A percentile compares a stretch with the other conserved stretches of the same genome.
Evolutionary conservation across 2,888 invertebrate species (phyloP).

Genomic region (Pyrrhia umbra): DNA sequence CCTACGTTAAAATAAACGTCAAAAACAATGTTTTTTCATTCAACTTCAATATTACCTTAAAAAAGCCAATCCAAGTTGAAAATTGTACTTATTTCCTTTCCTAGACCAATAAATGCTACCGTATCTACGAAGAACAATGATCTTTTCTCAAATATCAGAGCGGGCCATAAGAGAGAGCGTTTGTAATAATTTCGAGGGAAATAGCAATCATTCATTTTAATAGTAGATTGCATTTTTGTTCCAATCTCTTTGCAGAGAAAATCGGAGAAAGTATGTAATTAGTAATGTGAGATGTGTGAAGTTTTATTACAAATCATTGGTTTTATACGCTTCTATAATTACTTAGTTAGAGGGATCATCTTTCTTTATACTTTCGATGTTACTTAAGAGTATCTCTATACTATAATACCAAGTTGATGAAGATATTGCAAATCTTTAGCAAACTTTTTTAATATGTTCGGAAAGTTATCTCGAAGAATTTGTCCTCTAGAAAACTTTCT

Average conservation of each 20-base stretch:
- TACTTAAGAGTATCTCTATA: slow-evolving; percentile 2
- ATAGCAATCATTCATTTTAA: slow-evolving; percentile 75
- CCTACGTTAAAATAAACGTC: too few species aligned
- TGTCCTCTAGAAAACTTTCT: neutral
- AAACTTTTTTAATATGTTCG: neutral
- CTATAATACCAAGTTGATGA: slow-evolving; percentile 1
- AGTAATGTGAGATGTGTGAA: slow-evolving; percentile 66
- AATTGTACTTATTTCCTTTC: neutral
- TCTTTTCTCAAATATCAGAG: slow-evolving; percentile 25
- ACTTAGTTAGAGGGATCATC: slow-evolving; percentile 42
- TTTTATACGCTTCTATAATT: slow-evolving; percentile 56
- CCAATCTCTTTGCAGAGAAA: slow-evolving; percentile 66
- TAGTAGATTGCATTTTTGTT: slow-evolving; percentile 66
- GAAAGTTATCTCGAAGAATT: neutral
- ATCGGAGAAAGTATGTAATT: slow-evolving; percentile 78
- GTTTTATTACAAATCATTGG: slow-evolving; percentile 66
- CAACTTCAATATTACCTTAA: too few species aligned
- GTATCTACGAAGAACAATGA: slow-evolving; percentile 17
- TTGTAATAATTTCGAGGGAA: slow-evolving; percentile 65
- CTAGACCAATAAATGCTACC: too few species aligned
- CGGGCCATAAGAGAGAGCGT: slow-evolving; percentile 42
- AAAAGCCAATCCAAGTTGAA: too few species aligned
- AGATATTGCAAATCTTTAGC: slow-evolving; percentile 4
- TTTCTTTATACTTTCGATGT: slow-evolving; percentile 52
- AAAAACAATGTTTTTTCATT: too few species aligned